A percentile compares a stretch with the other conserved stretches of the same genome.
phyloP scores from a whole-genome alignment of 2,888 invertebrate species.

The Onchidella celtica region DNA sequence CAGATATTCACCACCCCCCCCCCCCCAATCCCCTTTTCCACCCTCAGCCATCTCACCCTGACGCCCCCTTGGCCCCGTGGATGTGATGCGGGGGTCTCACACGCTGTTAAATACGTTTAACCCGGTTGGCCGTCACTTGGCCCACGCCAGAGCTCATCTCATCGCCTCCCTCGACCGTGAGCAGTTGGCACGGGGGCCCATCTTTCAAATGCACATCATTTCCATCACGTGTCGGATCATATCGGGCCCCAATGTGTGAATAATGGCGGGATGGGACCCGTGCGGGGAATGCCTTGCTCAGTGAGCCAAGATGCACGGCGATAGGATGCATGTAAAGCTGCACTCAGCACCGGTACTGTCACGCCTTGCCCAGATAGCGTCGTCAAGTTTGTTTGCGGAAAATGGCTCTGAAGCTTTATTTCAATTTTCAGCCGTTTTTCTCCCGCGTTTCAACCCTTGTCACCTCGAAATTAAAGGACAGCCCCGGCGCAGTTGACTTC shows the following conservation, averaged over 20 bases:
- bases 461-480: conserved; percentile 16
- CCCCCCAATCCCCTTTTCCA: not conserved
- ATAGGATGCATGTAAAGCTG: conserved; percentile 41
- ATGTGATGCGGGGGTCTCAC: conserved; percentile 40
- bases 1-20: too few relatives aligned
- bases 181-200: conserved; percentile 33
- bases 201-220: conserved; percentile 50
- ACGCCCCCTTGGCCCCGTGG: conserved; percentile 1
- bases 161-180: conserved; percentile 39
- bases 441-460: not conserved
- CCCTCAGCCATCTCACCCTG: not conserved
- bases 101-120: conserved; percentile 48
- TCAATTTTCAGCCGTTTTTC: conserved; percentile 32
- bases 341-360: conserved; percentile 28
- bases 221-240: conserved; percentile 46
- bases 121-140: conserved; percentile 42
- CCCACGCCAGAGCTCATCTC: conserved; percentile 39
- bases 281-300: conserved; percentile 18
- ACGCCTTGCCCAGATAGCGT: conserved; percentile 30
- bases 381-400: conserved; percentile 23
- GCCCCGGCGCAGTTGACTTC: conserved; percentile 3
- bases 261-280: conserved; percentile 37
- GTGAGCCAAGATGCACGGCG: conserved; percentile 33
- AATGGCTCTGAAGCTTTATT: conserved; percentile 9
- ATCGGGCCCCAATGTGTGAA: conserved; percentile 45